phyloP scores from a whole-genome alignment of 2,888 invertebrate species.

The Stenoptilia bipunctidactyla region DNA sequence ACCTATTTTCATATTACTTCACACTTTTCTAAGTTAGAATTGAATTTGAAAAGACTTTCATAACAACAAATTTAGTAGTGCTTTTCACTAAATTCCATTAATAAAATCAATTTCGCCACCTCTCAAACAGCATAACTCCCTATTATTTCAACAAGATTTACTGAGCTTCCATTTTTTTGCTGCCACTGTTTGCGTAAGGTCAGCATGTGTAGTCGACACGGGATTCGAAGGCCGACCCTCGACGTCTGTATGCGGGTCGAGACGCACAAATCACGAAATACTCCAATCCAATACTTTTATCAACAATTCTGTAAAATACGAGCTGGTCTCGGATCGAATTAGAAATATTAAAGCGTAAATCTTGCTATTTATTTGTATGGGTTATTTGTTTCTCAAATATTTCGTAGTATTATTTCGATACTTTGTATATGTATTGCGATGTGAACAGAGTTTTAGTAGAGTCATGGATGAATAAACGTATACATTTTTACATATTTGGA shows the following conservation, averaged over 20 bases:
- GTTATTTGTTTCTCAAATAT: no score
- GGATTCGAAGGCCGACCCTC: conserved; percentile 31
- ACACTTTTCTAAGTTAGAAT: no score
- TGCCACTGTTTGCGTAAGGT: conserved; percentile 23
- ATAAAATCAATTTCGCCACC: neutral
- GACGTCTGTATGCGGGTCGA: conserved; percentile 23
- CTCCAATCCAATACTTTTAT: conserved; percentile 1
- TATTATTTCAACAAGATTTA: neutral
- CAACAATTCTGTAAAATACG: conserved; percentile 4
- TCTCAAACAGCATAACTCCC: neutral
- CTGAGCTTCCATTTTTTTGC: conserved; percentile 6
- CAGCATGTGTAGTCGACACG: conserved; percentile 48
- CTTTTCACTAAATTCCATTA: no score
- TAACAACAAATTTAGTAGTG: no score
- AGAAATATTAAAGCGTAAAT: neutral
- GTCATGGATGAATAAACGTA: no score
- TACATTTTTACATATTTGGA: no score
- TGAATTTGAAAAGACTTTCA: no score
- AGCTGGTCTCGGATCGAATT: neutral
- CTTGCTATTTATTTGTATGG: no score
- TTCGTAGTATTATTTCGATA: no score
- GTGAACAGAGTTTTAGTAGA: no score
- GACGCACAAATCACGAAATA: conserved; percentile 52
- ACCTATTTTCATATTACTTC: no score
- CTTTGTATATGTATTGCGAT: no score